Conservation (phyloP, 2,888 invertebrate species). For the Leucophenga maculata region DNA sequence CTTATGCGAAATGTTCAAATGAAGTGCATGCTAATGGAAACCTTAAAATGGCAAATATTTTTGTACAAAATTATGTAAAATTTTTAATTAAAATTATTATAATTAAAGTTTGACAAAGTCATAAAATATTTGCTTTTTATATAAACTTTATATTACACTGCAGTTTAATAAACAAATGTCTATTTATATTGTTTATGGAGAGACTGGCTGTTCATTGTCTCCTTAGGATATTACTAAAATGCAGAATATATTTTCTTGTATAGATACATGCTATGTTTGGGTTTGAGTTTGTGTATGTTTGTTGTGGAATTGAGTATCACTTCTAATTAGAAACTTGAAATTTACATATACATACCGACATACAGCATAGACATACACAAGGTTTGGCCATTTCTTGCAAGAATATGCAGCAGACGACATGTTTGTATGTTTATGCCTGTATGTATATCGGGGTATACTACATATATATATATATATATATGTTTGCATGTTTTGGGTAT, state of each 20-base stretch:
- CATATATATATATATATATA: conserved; percentile 55
- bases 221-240: conserved; percentile 50
- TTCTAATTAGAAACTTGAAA: conserved; percentile 65
- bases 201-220: conserved; percentile 47
- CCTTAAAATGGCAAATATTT: neutral
- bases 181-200: neutral
- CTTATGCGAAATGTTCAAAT: conserved; percentile 45
- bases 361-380: conserved; percentile 30
- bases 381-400: conserved; percentile 41
- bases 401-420: conserved; percentile 63
- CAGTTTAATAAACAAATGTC: conserved; percentile 23
- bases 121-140: neutral
- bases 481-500: neutral
- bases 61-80: conserved; percentile 32
- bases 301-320: conserved; percentile 51
- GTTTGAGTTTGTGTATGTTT: conserved; percentile 25
- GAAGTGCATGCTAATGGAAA: conserved; percentile 26
- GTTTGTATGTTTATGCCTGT: neutral
- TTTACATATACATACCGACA: conserved; percentile 40
- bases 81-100: conserved; percentile 64
- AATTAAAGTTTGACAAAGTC: conserved; percentile 39
- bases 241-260: conserved; percentile 48
- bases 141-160: conserved; percentile 11
- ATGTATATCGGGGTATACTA: conserved; percentile 22
- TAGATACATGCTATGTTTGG: conserved; percentile 22